Evolutionary conservation across 2,113 vertebrate species (phyloP).

Genomic region (Thomomys bottae): DNA sequence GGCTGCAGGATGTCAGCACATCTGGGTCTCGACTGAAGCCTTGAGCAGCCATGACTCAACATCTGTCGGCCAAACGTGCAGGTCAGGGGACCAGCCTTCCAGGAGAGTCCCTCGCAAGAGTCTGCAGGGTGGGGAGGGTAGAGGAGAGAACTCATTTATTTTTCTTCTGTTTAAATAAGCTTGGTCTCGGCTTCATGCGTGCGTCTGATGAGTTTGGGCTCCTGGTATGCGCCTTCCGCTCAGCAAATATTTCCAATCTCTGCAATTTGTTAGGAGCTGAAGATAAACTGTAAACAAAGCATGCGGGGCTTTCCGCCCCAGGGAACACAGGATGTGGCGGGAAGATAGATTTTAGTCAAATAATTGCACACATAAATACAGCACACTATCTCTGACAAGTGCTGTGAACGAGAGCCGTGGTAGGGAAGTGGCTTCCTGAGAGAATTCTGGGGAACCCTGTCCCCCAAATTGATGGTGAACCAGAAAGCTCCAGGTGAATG

Average conservation of each 20-base stretch:
- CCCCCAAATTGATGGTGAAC: neutral
- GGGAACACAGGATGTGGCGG: too few relatives aligned
- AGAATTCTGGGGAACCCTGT: neutral
- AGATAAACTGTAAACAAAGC: neutral
- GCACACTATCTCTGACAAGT: neutral
- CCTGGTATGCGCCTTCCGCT: accelerated
- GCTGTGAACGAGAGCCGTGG: too few relatives aligned
- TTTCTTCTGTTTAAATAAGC: neutral
- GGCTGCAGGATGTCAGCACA: too few relatives aligned
- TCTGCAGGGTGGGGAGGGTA: neutral
- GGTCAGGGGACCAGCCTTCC: neutral
- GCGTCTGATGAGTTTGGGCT: accelerated
- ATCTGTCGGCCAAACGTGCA: neutral
- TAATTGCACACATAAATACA: neutral
- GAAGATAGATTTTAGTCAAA: neutral
- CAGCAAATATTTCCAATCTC: neutral
- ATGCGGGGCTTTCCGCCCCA: accelerated
- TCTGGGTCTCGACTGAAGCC: neutral
- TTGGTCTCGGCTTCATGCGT: neutral
- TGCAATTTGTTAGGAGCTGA: too few relatives aligned
- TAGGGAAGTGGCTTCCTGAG: neutral
- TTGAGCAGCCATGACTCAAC: too few relatives aligned
- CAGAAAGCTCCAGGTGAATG: neutral
- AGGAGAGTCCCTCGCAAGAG: neutral
- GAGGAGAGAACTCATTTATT: accelerated